phyloP scores from a whole-genome alignment of 2,113 vertebrate genomes.

The Gymnocephalus cernua region DNA sequence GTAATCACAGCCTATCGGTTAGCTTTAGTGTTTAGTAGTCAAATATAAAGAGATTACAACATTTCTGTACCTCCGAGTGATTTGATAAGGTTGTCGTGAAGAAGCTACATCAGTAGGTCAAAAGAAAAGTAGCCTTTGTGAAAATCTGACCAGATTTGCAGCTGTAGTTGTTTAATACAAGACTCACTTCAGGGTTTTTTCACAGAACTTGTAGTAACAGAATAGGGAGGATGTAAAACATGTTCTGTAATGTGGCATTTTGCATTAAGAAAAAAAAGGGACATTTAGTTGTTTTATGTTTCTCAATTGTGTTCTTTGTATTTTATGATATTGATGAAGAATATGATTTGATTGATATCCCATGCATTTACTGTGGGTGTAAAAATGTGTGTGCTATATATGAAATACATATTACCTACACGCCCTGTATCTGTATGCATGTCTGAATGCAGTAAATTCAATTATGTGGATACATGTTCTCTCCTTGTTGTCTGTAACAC shows the following conservation, averaged over 20 bases:
- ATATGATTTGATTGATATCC: neutral
- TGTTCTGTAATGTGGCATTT: neutral
- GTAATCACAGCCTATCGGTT: slow-evolving; percentile 32
- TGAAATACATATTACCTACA: slow-evolving; percentile 40
- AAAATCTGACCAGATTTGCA: slow-evolving; percentile 30
- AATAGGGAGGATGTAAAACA: neutral
- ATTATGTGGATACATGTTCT: slow-evolving; percentile 12
- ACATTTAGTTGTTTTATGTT: neutral
- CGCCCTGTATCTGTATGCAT: slow-evolving; percentile 39
- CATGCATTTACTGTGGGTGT: neutral
- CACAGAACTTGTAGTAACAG: neutral
- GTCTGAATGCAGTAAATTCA: slow-evolving; percentile 35
- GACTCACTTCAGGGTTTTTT: neutral
- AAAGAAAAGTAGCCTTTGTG: neutral
- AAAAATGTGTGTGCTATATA: neutral
- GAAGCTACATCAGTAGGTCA: slow-evolving; percentile 1
- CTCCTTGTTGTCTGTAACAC: slow-evolving; percentile 8
- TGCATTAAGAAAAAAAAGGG: neutral
- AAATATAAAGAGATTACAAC: slow-evolving; percentile 41
- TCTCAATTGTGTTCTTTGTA: neutral
- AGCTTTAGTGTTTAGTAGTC: slow-evolving; percentile 25
- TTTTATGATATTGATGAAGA: neutral
- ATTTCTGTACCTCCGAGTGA: slow-evolving; percentile 8
- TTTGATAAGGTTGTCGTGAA: slow-evolving; percentile 20
- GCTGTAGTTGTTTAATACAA: slow-evolving; percentile 9